Evolutionary conservation across 2,113 vertebrate genomes (phyloP), one percentile per base, ranked within the genome.

Genomic region (Camelus dromedarius): DNA sequence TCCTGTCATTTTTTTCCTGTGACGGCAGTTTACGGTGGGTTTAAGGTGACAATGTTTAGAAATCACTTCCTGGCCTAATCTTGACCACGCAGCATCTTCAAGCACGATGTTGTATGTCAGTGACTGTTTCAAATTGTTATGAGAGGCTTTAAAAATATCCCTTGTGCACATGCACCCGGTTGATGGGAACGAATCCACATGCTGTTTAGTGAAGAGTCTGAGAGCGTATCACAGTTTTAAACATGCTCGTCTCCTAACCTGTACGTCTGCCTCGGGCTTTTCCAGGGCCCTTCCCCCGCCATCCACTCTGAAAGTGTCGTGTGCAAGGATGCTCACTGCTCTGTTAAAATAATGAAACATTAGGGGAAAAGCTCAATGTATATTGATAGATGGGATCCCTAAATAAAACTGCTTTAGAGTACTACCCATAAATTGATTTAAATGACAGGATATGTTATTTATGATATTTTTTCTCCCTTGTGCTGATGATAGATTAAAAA

Each of bases 101-200:
- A 81, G 66, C 12, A 92, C 89, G 79, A 66, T 58, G 52, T 80
- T 75, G 83, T 92, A 76, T 93, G 81, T 58, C 64, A 94, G 56
- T 10, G 30, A 87, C 64, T 88, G 20, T 79, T 83, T 88, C 85
- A 93, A 95, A 95, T 88, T 62, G 42, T 79, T 62, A 82, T 52
- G 48, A 89, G 76, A 94, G 7, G 8, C 35, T 96, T 92, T 90
- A 52, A 73, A 93, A 93, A 89, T 80, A 93, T 76, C 30, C 32
- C n/a, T 32, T 56, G 52, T 69, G 48, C 70, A 84, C 24, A 11
- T 62, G 28, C 2, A 58, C 48, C 48, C 76, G 87, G 32, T 26
- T 50, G 66, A 83, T 70, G 42, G 48, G 20, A 84, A 69, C 79
- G 58, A 52, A 89, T 72, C 24, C 11, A n/a, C 19, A 2, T 48